Base-by-base conservation (phyloP, 2,888 invertebrate genomes). In the Spilosoma lubricipeda region DNA sequence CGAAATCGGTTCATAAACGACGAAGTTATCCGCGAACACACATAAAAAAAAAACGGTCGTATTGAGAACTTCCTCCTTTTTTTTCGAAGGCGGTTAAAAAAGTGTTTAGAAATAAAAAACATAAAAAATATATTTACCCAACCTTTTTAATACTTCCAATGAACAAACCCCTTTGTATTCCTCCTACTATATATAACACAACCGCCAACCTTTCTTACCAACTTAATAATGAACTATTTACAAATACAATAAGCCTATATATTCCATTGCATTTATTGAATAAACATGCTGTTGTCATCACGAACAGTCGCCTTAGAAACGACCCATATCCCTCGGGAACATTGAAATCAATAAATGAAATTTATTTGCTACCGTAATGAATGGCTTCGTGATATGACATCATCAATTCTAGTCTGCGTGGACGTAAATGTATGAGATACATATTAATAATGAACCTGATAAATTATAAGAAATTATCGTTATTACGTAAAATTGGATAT, bases 281-380 rank as follows among this genome's bases (percentile, higher is more conserved):
- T 42, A 59, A 80, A 81, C 77, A 30, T 15, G 0, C 23, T 20
- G 74, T 82, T 70, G 78, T 56, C 75, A 80, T 79, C 48, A 36
- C 75, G 18, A 27, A 3, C 2, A 0, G 68, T 79, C 65, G 36
- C 70, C 67, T 76, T 76, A 20, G 77, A 0, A 48, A 72, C 73
- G 74, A 27, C 79, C 81, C 75, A 74, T 48, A 65, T 79, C 74
- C 74, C 20, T 45, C n/a, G 48, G 74, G 74, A 74, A 70, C 74
- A 70, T 30, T 7, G 30, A 30, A 63, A 63, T 63, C 63, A 15
- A 63, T 63, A 63, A 18, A 63, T 5, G 4, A 18, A 2, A 63
- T 63, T 3, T 30, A 30, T 18, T 5, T 27, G 27, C 5, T 63
- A 18, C 63, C 30, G 2, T 39, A 66, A 18, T 5, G 27, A 30